Evolutionary conservation across 2,888 invertebrate genomes (phyloP).

Genomic region (Noctua pronuba): DNA sequence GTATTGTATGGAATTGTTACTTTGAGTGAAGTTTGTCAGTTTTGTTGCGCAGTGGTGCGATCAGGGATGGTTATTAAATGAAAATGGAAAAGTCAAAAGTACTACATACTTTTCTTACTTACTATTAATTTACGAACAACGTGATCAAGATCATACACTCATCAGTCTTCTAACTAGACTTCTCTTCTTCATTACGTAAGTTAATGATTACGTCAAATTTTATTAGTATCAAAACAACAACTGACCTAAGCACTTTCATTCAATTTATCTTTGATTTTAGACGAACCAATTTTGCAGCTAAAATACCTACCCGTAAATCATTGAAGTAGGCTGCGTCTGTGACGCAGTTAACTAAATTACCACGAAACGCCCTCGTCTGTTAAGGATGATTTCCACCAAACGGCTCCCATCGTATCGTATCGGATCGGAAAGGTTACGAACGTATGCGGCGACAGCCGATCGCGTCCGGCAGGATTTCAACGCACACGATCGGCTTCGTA

Average conservation of each 20-base stretch:
- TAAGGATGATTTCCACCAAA: too few species aligned
- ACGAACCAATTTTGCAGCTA: not conserved
- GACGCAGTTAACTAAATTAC: not conserved
- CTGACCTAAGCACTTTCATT: not conserved
- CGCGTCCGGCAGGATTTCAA: too few species aligned
- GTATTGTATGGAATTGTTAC: constrained; percentile 60
- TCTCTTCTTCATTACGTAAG: not conserved
- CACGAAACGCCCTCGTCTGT: not conserved
- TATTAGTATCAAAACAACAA: not conserved
- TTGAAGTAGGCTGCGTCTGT: not conserved
- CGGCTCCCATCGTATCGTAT: too few species aligned
- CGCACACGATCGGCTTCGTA: too few species aligned
- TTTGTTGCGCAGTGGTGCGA: not conserved
- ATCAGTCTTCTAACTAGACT: not conserved
- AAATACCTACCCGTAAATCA: not conserved
- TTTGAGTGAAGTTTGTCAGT: constrained; percentile 48
- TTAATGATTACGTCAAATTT: not conserved
- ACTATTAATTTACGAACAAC: not conserved
- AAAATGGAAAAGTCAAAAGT: not conserved
- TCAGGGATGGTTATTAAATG: not conserved
- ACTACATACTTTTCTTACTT: not conserved
- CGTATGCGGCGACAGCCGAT: too few species aligned
- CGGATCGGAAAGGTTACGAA: too few species aligned
- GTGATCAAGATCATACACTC: not conserved
- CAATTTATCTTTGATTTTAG: not conserved